Conservation (phyloP, 30 jellyfish, hydroid and myxozoan genomes). For the Sanderia malayensis region DNA sequence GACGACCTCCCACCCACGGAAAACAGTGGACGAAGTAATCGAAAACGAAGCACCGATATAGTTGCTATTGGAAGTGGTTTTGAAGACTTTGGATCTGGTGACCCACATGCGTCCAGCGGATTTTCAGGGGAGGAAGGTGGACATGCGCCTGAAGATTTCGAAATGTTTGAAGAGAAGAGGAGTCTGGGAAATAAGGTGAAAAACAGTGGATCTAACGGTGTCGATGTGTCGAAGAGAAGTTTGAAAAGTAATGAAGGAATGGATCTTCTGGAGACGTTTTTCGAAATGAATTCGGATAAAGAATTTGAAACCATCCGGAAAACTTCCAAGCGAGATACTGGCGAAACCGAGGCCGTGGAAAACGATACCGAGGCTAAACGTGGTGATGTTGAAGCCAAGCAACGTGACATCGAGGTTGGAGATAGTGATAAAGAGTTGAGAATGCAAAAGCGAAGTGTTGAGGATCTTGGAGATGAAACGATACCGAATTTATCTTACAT, state of each 20-base stretch:
- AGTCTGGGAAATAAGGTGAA: neutral
- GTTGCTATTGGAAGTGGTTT: neutral
- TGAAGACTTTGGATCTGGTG: neutral
- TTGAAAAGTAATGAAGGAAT: neutral
- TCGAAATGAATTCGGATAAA: slow-evolving; percentile 5
- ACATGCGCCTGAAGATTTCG: neutral
- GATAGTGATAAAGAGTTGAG: slow-evolving; percentile 21
- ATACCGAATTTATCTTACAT: slow-evolving; percentile 29
- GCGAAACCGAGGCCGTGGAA: slow-evolving; percentile 19
- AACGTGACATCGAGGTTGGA: slow-evolving; percentile 5
- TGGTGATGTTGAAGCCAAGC: slow-evolving; percentile 8
- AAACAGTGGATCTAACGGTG: neutral
- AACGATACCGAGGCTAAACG: slow-evolving; percentile 15
- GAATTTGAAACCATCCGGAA: neutral
- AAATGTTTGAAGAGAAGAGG: neutral
- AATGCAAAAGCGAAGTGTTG: slow-evolving; percentile 35
- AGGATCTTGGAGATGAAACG: slow-evolving; percentile 60
- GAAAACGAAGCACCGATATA: neutral
- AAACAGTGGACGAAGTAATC: neutral
- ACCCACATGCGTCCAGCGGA: neutral
- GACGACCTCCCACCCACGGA: neutral
- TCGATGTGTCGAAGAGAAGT: neutral
- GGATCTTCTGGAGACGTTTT: neutral
- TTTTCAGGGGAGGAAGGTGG: neutral
- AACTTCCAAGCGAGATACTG: neutral